phyloP scores from a whole-genome alignment of 2,797 vertebrate genomes.

The Gymnoscopelus microlampas region DNA sequence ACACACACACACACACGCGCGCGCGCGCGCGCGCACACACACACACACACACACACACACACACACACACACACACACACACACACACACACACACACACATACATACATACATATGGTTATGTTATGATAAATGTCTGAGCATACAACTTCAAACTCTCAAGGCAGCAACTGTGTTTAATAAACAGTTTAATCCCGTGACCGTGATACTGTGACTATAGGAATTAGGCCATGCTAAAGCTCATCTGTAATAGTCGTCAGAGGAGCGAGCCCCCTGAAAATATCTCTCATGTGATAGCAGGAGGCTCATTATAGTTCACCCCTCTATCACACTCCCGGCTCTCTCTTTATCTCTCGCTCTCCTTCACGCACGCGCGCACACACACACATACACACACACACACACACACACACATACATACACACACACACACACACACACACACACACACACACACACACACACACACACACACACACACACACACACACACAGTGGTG shows the following conservation, averaged over 20 bases:
- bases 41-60: too few species aligned
- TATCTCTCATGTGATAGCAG: slow-evolving; percentile 62
- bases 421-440: too few species aligned
- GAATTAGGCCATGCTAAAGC: background rate
- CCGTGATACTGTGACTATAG: background rate
- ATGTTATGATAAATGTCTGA: too few species aligned
- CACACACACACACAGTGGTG: slow-evolving; percentile 43
- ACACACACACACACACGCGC: too few species aligned
- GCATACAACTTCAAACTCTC: too few species aligned
- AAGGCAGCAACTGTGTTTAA: too few species aligned
- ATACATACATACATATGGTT: too few species aligned
- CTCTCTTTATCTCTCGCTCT: slow-evolving; percentile 1
- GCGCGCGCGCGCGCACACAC: too few species aligned
- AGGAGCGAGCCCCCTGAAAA: slow-evolving; percentile 41
- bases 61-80: too few species aligned
- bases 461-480: slow-evolving; percentile 21
- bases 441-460: slow-evolving; percentile 9
- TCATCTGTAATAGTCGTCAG: slow-evolving; percentile 15
- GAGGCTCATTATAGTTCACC: slow-evolving; percentile 54
- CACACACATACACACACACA: background rate
- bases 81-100: too few species aligned
- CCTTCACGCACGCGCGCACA: slow-evolving; percentile 11
- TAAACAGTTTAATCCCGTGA: background rate
- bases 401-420: too few species aligned
- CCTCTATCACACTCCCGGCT: slow-evolving; percentile 11